Conservation (phyloP, 92 coral and sea anemone species). For the Heliopora coerulea region DNA sequence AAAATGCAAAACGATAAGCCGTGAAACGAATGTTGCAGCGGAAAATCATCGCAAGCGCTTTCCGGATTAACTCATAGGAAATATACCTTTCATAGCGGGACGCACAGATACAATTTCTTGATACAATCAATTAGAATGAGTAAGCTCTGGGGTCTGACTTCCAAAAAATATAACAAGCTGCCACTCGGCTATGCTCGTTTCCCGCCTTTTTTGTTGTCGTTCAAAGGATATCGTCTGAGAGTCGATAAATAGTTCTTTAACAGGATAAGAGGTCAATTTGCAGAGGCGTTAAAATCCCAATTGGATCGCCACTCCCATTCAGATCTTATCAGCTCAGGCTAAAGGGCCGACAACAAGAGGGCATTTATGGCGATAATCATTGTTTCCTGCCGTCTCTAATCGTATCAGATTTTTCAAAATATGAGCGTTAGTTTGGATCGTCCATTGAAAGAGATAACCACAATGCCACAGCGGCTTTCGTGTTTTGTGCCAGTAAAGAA, state of each 20-base stretch:
- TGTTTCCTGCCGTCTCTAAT: slow-evolving; percentile 43
- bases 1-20: slow-evolving; percentile 34
- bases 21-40: slow-evolving; percentile 41
- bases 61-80: slow-evolving; percentile 45
- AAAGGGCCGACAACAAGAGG: slow-evolving; percentile 12
- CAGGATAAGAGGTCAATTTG: slow-evolving; percentile 44
- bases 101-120: slow-evolving; percentile 11
- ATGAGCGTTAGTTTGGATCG: slow-evolving; percentile 13
- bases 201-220: slow-evolving; percentile 21
- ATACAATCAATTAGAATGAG: slow-evolving; percentile 31
- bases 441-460: slow-evolving; percentile 18
- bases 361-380: slow-evolving; percentile 23
- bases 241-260: slow-evolving; percentile 36
- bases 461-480: slow-evolving; percentile 41
- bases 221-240: neutral
- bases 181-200: neutral
- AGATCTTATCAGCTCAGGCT: slow-evolving; percentile 34
- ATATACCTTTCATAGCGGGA: slow-evolving; percentile 44
- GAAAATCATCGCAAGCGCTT: slow-evolving; percentile 39
- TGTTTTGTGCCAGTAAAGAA: slow-evolving; percentile 27
- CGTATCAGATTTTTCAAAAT: slow-evolving; percentile 15
- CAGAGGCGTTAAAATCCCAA: slow-evolving; percentile 45
- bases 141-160: slow-evolving; percentile 4
- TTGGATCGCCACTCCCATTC: slow-evolving; percentile 46
- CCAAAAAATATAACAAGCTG: neutral